Base-by-base conservation (phyloP, 2,113 vertebrate species). In the Cottus gobio region DNA sequence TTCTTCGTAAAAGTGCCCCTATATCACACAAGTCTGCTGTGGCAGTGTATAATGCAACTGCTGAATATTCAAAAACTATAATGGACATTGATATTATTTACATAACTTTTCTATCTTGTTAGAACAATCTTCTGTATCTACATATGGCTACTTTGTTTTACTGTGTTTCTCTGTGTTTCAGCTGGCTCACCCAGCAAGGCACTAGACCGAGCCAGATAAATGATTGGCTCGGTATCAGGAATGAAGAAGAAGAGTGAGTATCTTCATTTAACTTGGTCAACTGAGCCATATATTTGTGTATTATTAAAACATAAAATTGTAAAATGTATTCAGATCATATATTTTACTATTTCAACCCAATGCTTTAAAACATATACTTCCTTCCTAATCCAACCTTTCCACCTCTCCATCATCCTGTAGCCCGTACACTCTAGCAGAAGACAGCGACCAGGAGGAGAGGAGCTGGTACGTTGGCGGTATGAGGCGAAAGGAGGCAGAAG, bases 151-250 rank as follows among this genome's bases (percentile, higher is more conserved):
- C 5, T 48, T 13, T 18, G 5, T n/a, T 36, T 24, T 11, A 84
- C 26, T 57, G n/a, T 61, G 56, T 28, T 8, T 75, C 37, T 75
- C 18, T n/a, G 15, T 75, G 5, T 84, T 91, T 30, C 86, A 99
- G 98, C 92, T 99, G 98, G 98, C 93, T 99, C 90, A 98, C 96
- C 42, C 97, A 99, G 67, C 99, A 99, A 88, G 97, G 98, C 9
- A 97, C 97, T 5, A 92, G 95, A 70, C 97, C 96, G 62, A 98
- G 97, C 92, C 98, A 98, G 87, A 76, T 99, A 42, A 97, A 98
- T 16, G 97, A 98, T 36, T 99, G 98, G 97, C 87, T 99, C 75
- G 97, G 96, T 80, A 90, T 95, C 71, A 92, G 87, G 75, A 97
- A 94, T 24, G 96, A 99, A 71, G 98, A 98, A 76, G 98, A 99